Conservation (phyloP, 2,888 invertebrate genomes). For the Apocheima hispidaria region DNA sequence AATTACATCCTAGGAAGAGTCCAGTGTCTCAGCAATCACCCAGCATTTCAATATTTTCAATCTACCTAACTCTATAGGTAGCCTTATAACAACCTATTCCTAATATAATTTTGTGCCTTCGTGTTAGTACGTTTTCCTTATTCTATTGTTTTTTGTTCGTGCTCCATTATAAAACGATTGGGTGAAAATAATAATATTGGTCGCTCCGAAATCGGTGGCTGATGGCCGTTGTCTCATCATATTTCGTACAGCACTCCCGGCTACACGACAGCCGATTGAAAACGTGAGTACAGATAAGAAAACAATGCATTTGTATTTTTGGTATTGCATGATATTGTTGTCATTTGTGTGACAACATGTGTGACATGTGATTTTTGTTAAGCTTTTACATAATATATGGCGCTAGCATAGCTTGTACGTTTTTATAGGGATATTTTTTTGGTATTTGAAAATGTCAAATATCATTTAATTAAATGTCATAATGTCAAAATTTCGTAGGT, state of each 20-base stretch:
- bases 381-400: too few species aligned
- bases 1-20: too few species aligned
- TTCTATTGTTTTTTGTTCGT: constrained; percentile 20
- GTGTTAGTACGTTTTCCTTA: constrained; percentile 12
- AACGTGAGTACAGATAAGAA: constrained; percentile 75
- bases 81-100: too few species aligned
- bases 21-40: too few species aligned
- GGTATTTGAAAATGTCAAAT: too few species aligned
- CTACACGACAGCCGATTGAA: constrained; percentile 76
- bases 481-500: too few species aligned
- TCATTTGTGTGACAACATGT: not conserved
- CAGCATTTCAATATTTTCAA: too few species aligned
- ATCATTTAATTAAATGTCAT: too few species aligned
- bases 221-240: constrained; percentile 67
- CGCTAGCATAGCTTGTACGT: too few species aligned
- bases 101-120: not conserved
- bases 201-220: constrained; percentile 58
- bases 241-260: constrained; percentile 66
- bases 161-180: constrained; percentile 25
- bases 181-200: constrained; percentile 33
- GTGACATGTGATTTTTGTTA: not conserved
- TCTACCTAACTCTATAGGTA: too few species aligned
- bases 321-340: not conserved
- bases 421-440: too few species aligned
- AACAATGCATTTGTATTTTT: constrained; percentile 36